Evolutionary conservation across 2,113 vertebrate genomes (phyloP).

Genomic region (Ciconia stormi): DNA sequence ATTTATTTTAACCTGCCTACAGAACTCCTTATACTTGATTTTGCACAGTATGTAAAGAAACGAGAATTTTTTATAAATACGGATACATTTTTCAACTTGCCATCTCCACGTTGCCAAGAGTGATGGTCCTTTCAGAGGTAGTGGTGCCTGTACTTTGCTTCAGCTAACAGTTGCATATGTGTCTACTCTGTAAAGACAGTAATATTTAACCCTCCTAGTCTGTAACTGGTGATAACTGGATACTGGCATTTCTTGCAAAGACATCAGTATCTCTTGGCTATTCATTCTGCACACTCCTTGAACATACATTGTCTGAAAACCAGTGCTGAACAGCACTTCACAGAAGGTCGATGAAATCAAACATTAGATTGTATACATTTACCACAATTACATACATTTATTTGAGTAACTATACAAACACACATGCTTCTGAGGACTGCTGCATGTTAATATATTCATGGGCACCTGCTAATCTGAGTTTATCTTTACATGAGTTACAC

Average conservation of each 20-base stretch:
- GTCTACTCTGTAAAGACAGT: neutral
- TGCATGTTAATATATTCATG: neutral
- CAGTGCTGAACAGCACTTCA: neutral
- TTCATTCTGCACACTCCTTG: neutral
- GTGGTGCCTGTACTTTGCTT: neutral
- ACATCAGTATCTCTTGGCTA: neutral
- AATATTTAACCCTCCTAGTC: neutral
- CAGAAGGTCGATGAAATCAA: neutral
- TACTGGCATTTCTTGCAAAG: neutral
- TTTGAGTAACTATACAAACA: neutral
- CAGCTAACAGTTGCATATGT: neutral
- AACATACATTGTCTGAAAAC: neutral
- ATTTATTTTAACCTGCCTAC: neutral
- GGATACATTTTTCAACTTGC: accelerated
- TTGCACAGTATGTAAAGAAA: neutral
- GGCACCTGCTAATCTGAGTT: neutral
- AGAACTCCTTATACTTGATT: neutral
- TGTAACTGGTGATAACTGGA: neutral
- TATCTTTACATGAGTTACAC: neutral
- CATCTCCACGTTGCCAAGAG: accelerated
- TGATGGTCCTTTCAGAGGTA: neutral
- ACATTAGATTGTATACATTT: neutral
- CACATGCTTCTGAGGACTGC: neutral
- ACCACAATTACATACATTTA: neutral
- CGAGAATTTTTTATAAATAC: neutral